Evolutionary conservation across 1,140 invertebrate genomes (phyloP), one percentile per base, ranked within the genome.

Genomic region (Drosophila oshimai): DNA sequence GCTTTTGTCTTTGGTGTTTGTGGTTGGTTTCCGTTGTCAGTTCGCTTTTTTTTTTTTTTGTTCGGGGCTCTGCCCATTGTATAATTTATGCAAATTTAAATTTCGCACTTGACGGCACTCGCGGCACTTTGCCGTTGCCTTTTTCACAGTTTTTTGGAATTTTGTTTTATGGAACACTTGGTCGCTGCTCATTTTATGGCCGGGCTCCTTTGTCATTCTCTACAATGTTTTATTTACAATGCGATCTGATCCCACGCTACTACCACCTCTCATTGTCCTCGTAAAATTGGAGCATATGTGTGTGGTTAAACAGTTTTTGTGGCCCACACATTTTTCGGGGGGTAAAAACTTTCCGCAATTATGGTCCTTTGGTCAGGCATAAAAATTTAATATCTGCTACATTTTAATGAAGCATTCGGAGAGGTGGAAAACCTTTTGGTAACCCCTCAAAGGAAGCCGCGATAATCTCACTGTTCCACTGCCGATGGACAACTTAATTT

Each of bases 51-150:
- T 64, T 18, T 24, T 45, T 62, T 62, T 61, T 41, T 17, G n/a
- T 64, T 39, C n/a, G 26, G 34, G 20, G 44, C 26, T 50, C 44
- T 65, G 62, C n/a, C 62, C 62, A 67, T 67, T 67, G 62, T 65
- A 67, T 67, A 67, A 67, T 67, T 67, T 67, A 67, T 67, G 62
- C 62, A 67, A 67, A 67, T 67, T 67, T 67, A 67, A 65, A 67
- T 67, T 65, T 67, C 62, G 62, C 62, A 65, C 62, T 67, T 67
- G 62, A 67, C 62, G 62, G 62, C 62, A 67, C 62, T 65, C 60
- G 62, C 62, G 62, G 62, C 62, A 67, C 60, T 67, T 67, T 67
- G 61, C 41, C 61, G 17, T 64, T 64, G 61, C 61, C 41, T 65
- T 65, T 61, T 67, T 50, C 58, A 33, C 60, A 65, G 60, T 50